Conservation (phyloP, 2,888 invertebrate species). For the Athripsodes cinereus region DNA sequence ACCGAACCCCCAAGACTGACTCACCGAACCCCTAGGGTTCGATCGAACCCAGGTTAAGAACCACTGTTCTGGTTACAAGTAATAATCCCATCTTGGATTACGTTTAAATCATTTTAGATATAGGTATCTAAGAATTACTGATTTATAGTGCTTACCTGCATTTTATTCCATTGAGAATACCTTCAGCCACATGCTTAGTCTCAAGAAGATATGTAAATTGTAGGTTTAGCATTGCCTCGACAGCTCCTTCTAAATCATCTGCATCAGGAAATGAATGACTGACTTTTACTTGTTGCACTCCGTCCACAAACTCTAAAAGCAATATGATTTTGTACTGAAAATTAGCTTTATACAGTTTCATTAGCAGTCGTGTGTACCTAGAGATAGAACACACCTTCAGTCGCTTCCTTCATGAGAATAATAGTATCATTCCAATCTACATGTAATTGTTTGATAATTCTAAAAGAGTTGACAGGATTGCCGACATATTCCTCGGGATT, state of each 20-base stretch:
- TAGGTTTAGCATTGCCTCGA: background rate
- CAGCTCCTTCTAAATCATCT: background rate
- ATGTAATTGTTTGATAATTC: slow-evolving; percentile 88
- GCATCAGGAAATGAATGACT: background rate
- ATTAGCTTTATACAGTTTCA: too few relatives aligned
- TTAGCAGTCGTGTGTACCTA: too few relatives aligned
- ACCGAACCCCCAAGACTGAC: too few relatives aligned
- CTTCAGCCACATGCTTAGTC: background rate
- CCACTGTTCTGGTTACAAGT: too few relatives aligned
- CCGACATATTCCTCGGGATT: slow-evolving; percentile 78
- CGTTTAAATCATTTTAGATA: too few relatives aligned
- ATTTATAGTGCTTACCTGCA: background rate
- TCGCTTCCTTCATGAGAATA: background rate
- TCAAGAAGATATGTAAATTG: background rate
- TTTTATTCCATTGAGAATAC: background rate
- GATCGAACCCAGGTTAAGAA: too few relatives aligned
- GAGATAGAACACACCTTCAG: background rate
- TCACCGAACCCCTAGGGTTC: too few relatives aligned
- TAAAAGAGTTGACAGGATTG: slow-evolving; percentile 93
- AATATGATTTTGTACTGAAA: too few relatives aligned
- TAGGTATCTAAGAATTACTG: too few relatives aligned
- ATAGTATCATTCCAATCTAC: slow-evolving; percentile 62
- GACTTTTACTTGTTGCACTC: background rate
- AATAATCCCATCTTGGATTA: too few relatives aligned
- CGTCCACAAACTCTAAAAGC: background rate